Conservation (phyloP, 2,113 vertebrate genomes). For the Phrynosoma blainvillii region DNA sequence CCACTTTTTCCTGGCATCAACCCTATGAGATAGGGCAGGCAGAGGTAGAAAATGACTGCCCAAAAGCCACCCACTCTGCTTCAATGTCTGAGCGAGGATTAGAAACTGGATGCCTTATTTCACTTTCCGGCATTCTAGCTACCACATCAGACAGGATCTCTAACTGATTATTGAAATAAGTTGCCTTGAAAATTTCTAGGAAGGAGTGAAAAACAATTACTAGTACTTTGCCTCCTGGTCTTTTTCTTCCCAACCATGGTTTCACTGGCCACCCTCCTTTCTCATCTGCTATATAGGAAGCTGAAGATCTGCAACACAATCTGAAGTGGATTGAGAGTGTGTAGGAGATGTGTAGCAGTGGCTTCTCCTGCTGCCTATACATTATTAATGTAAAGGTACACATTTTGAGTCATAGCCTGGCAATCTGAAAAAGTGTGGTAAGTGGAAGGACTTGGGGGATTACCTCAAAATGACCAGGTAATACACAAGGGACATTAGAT, state of each 20-base stretch:
- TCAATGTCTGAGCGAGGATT: not conserved
- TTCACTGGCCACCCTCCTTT: not conserved
- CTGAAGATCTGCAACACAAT: not conserved
- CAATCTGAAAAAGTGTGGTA: not conserved
- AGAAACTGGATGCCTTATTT: not conserved
- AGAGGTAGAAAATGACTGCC: not conserved
- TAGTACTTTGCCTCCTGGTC: not conserved
- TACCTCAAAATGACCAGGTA: no score
- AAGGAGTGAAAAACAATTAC: not conserved
- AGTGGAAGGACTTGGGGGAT: not conserved
- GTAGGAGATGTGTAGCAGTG: not conserved
- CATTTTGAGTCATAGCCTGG: not conserved
- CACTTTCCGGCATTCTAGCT: not conserved
- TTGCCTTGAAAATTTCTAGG: not conserved
- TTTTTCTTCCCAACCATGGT: not conserved
- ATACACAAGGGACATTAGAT: not conserved
- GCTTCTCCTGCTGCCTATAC: not conserved
- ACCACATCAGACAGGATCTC: not conserved
- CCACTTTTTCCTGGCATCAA: no score
- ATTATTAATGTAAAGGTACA: not conserved
- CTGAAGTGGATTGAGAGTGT: no score
- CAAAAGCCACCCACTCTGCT: not conserved
- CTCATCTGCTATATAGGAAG: not conserved
- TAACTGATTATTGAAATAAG: not conserved
- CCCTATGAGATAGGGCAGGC: not conserved